These are phyloP conservation scores for Spisula subtruncata DNA, from an alignment of 2,888 invertebrate genomes.

Conservation along the genomic window DNA sequence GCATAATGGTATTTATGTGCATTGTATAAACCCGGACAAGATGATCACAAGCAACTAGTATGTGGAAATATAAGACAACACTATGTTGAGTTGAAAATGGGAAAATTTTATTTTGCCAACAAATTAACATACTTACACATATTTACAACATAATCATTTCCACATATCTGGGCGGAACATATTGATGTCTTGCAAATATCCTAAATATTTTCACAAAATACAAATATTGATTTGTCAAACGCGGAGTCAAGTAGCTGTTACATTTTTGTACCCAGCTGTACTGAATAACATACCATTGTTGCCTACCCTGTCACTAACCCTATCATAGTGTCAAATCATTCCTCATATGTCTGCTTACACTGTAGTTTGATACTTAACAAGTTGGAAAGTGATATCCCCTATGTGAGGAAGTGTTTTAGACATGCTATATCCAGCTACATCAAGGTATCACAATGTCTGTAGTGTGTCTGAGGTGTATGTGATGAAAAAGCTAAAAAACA, in stretches of 20 bases:
- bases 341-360: background rate
- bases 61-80: no score
- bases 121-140: no score
- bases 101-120: no score
- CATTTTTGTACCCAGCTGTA: background rate
- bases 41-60: no score
- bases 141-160: no score
- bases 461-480: no score
- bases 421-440: background rate
- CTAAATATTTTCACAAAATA: background rate
- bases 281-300: background rate
- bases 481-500: no score
- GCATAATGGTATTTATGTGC: background rate
- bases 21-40: no score
- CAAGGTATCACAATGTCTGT: no score
- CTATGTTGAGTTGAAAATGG: no score
- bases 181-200: no score
- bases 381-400: background rate
- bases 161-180: no score
- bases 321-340: background rate
- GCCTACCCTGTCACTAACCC: background rate
- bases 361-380: constrained; percentile 11
- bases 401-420: background rate
- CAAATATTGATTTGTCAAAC: background rate
- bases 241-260: background rate